Percentiles rank a stretch among this genome's conserved stretches.
Evolutionary conservation across 2,113 vertebrate species (phyloP).

Genomic region (Dromaius novaehollandiae): DNA sequence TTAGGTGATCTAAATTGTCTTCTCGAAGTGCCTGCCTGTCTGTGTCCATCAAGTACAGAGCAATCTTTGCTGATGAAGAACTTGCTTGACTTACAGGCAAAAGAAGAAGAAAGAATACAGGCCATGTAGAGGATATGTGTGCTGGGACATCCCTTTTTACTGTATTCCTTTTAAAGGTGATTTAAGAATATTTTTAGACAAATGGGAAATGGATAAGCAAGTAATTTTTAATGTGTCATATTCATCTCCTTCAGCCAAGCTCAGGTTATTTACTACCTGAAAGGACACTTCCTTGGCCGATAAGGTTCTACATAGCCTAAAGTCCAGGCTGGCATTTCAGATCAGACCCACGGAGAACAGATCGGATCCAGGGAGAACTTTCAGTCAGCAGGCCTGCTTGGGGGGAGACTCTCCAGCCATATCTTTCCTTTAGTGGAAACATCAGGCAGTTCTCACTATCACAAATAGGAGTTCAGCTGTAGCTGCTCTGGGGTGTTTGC

Average conservation of each 20-base stretch:
- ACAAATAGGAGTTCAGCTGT: accelerated
- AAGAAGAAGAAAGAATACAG: background rate
- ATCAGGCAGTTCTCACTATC: background rate
- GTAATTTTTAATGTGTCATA: background rate
- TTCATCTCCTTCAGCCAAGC: background rate
- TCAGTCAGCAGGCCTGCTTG: background rate
- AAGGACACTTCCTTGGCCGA: background rate
- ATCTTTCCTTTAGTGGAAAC: background rate
- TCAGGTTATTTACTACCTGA: background rate
- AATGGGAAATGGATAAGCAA: background rate
- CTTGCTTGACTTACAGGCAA: background rate
- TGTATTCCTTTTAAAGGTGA: background rate
- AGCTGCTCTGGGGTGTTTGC: background rate
- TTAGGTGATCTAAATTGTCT: too few species aligned
- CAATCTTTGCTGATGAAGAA: background rate
- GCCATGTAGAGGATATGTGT: background rate
- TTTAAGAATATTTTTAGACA: background rate
- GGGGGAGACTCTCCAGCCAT: background rate
- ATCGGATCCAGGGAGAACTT: background rate
- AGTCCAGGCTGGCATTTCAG: background rate
- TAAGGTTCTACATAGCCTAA: background rate
- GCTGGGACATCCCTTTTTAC: background rate
- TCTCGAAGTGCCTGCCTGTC: too few species aligned
- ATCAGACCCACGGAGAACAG: background rate
- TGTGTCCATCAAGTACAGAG: background rate